phyloP scores from a whole-genome alignment of 2,888 invertebrate genomes.

The Polyommatus icarus region DNA sequence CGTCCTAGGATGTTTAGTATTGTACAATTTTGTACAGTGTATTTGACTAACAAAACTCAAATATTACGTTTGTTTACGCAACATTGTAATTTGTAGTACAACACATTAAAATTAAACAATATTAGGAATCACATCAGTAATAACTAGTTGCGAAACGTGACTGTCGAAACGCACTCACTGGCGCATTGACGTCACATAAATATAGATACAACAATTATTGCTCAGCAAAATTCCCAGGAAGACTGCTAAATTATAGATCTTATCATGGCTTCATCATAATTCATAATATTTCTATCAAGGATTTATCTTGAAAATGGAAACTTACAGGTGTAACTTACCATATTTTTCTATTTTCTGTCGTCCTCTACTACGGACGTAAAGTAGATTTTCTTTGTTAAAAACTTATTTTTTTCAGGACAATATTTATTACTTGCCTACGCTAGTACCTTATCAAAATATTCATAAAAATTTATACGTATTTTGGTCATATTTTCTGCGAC shows the following conservation, averaged over 20 bases:
- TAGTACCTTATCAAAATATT: background rate
- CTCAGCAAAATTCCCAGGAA: background rate
- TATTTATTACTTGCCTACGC: too few relatives aligned
- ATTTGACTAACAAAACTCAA: background rate
- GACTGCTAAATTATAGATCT: background rate
- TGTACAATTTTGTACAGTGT: too few relatives aligned
- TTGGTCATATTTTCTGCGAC: background rate
- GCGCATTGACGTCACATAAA: background rate
- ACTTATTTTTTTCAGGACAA: too few relatives aligned
- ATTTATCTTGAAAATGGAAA: background rate
- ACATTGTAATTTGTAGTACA: background rate
- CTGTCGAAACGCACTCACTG: constrained; percentile 28
- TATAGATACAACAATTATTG: background rate
- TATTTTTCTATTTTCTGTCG: background rate
- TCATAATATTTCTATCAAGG: background rate
- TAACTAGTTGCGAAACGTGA: constrained; percentile 24
- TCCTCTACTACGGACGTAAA: too few relatives aligned
- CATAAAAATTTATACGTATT: background rate
- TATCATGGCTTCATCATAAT: background rate
- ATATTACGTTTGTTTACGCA: background rate
- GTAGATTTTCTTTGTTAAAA: too few relatives aligned
- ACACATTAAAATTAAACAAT: constrained; percentile 31
- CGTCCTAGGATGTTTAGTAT: background rate
- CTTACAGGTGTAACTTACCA: background rate
- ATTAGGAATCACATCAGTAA: constrained; percentile 31